These are phyloP conservation scores for Aricia artaxerxes DNA, from an alignment of 2,888 invertebrate species.

Conservation along the genomic window DNA sequence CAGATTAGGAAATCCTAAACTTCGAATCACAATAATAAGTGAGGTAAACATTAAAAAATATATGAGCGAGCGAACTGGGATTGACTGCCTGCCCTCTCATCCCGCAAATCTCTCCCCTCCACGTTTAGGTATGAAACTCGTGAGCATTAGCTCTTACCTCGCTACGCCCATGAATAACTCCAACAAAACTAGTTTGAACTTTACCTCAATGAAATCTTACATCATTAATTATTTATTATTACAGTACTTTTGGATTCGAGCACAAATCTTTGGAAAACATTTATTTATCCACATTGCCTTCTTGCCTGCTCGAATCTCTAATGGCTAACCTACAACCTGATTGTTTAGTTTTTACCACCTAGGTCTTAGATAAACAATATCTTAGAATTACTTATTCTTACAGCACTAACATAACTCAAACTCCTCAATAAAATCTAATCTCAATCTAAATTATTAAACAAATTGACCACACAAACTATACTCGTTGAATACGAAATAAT, in stretches of 20 bases:
- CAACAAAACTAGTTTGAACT: neutral
- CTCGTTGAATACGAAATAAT: neutral
- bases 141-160: no score
- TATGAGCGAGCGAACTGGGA: no score
- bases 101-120: no score
- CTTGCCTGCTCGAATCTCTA: neutral
- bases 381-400: neutral
- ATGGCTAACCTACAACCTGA: neutral
- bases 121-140: no score
- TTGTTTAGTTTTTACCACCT: neutral
- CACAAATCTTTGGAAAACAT: neutral
- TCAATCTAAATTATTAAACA: slow-evolving; percentile 9
- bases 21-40: no score
- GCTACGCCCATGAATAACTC: no score
- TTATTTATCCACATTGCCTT: neutral
- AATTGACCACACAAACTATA: slow-evolving; percentile 9
- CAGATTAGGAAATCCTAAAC: no score
- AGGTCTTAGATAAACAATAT: neutral
- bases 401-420: neutral
- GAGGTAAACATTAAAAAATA: no score
- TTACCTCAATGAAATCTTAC: neutral
- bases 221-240: neutral
- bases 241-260: neutral
- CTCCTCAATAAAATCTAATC: neutral
- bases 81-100: no score